These are phyloP conservation scores for Drosophila austrosaltans DNA, from an alignment of 2,888 invertebrate genomes.

Conservation along the genomic window DNA sequence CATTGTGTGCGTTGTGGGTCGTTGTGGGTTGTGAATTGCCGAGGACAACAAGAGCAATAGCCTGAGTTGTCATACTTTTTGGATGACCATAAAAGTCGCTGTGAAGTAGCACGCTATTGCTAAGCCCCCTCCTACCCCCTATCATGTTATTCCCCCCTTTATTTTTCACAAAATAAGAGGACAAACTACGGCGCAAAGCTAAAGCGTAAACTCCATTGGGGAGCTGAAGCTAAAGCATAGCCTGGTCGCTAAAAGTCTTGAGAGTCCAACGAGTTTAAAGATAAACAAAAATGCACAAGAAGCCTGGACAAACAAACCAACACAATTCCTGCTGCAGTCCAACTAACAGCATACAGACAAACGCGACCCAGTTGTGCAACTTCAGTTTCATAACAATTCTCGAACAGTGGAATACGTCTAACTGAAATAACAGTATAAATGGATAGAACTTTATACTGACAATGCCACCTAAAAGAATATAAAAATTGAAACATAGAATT, in stretches of 20 bases:
- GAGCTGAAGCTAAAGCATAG: slow-evolving; percentile 35
- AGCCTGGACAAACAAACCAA: slow-evolving; percentile 15
- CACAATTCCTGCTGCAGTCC: slow-evolving; percentile 5
- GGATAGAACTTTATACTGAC: neutral
- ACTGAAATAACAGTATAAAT: neutral
- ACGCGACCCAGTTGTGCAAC: slow-evolving; percentile 21
- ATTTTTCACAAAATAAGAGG: neutral
- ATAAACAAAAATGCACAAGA: slow-evolving; percentile 62
- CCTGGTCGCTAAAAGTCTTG: slow-evolving; percentile 60
- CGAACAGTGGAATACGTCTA: slow-evolving; percentile 10
- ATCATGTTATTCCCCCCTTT: neutral
- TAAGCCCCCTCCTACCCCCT: slow-evolving; percentile 32
- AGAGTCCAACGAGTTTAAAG: slow-evolving; percentile 70
- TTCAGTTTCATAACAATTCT: slow-evolving; percentile 3
- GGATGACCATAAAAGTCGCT: slow-evolving; percentile 78
- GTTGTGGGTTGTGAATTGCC: slow-evolving; percentile 3
- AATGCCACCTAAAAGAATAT: neutral
- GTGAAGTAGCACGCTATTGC: slow-evolving; percentile 71
- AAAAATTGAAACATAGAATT: too few relatives aligned
- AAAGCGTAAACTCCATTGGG: slow-evolving; percentile 62
- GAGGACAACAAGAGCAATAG: slow-evolving; percentile 63
- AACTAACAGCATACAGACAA: neutral
- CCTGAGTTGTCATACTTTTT: slow-evolving; percentile 77
- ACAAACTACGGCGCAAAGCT: slow-evolving; percentile 54
- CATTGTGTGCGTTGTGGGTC: slow-evolving; percentile 31